Conservation (phyloP, 2,797 vertebrate species). For the Hapalemur alaotrensis region DNA sequence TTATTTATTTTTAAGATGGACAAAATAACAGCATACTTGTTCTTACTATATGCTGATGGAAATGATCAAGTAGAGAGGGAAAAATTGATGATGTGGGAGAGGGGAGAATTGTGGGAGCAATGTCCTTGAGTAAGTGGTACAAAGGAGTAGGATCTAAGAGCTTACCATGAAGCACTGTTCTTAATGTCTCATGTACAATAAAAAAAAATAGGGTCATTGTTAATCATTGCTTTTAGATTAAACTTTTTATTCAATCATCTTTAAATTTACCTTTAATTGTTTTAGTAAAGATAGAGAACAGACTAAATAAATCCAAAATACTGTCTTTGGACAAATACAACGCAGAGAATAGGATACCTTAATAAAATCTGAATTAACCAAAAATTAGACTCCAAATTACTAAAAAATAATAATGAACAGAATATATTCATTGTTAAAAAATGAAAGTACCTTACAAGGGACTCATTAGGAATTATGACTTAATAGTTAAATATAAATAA, state of each 20-base stretch:
- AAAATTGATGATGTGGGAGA: neutral
- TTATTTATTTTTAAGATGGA: conserved; percentile 10
- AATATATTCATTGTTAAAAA: neutral
- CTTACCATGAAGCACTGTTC: neutral
- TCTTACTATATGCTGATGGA: neutral
- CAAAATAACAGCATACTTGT: conserved; percentile 20
- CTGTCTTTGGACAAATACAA: neutral
- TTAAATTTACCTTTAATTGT: neutral
- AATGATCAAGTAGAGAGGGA: neutral
- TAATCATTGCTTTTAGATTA: conserved; percentile 32
- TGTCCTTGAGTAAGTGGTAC: neutral
- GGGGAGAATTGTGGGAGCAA: neutral
- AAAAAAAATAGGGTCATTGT: neutral
- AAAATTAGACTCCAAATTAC: neutral
- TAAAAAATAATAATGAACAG: neutral
- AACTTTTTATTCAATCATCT: conserved; percentile 28
- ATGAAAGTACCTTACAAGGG: neutral
- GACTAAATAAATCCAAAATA: neutral
- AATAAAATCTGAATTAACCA: conserved; percentile 38
- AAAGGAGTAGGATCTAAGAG: neutral
- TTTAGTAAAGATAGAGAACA: conserved; percentile 18
- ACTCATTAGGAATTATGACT: conserved; percentile 30
- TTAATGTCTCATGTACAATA: neutral
- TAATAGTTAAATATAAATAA: conserved; percentile 27
- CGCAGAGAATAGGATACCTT: neutral